Base-by-base conservation (phyloP, 2,797 vertebrate genomes). In the Molothrus aeneus region DNA sequence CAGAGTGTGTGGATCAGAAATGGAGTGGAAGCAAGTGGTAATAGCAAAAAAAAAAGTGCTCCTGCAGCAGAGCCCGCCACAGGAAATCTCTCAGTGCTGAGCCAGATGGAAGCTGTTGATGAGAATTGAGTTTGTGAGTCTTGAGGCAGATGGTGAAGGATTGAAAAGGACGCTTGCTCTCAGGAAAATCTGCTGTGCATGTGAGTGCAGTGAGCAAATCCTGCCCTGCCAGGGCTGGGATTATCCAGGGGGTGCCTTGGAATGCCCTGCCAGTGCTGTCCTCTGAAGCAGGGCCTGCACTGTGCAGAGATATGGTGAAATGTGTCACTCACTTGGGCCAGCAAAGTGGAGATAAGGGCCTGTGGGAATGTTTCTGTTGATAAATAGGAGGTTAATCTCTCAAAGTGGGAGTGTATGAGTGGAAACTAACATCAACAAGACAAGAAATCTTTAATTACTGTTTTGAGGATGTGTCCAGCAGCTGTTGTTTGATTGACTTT, bases 61-160 rank as follows among this genome's bases (percentile, higher is more conserved):
- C 31, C 83, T 42, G 43, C 22, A 54, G 47, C 4, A 56, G 68
- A 47, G 28, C 72, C 81, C 43, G 68, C 3, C 48, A 32, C 70
- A 82, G 81, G 92, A 93, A 95, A 72, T 89, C 34, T 87, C 80
- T 71, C 78, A 1, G 13, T 6, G 25, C 63, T 29, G 69, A 54
- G 72, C 92, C 94, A 89, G 87, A 94, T 95, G 93, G 93, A 86
- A 83, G 89, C 43, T 3, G 72, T 10, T 90, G 93, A 48, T 92
- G 94, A 89, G 43, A 48, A 43, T 64, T 13, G 94, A 64, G 64
- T 60, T 84, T 74, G 19, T n/a, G 78, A 73, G 66, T 75, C 86
- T 65, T 29, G 65, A 90, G 34, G 47, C 86, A 92, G 94, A 90
- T 88, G 86, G 91, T 50, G 86, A 78, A 21, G 6, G 13, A 24